These are phyloP conservation scores for Euborellia annulipes DNA, from an alignment of 1,140 invertebrate genomes.

Conservation along the genomic window DNA sequence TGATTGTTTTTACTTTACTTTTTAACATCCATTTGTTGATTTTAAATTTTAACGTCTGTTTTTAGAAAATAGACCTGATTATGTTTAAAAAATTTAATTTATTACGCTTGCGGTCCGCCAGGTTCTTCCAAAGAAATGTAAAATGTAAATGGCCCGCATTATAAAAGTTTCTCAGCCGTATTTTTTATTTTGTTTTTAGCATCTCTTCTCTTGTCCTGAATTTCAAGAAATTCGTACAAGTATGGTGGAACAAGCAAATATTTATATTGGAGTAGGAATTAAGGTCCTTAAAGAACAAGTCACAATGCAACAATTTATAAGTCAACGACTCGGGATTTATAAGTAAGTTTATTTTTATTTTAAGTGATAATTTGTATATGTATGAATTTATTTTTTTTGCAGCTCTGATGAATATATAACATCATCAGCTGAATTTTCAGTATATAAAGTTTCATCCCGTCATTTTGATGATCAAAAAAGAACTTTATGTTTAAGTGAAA, in stretches of 20 bases:
- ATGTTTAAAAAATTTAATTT: too few species aligned
- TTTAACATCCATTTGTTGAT: too few species aligned
- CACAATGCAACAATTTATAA: slow-evolving; percentile 67
- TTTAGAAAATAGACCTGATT: too few species aligned
- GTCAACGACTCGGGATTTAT: slow-evolving; percentile 62
- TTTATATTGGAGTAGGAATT: slow-evolving; percentile 66
- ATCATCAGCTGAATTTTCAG: slow-evolving; percentile 79
- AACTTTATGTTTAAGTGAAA: slow-evolving; percentile 88
- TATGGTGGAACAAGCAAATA: slow-evolving; percentile 60
- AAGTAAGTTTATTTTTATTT: slow-evolving; percentile 10
- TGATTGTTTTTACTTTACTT: too few species aligned
- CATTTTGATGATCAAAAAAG: slow-evolving; percentile 66
- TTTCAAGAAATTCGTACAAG: slow-evolving; percentile 74
- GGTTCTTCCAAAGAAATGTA: too few species aligned
- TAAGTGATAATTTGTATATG: neutral
- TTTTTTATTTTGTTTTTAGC: slow-evolving; percentile 37
- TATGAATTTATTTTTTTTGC: slow-evolving; percentile 19
- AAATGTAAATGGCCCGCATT: too few species aligned
- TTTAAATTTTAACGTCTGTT: too few species aligned
- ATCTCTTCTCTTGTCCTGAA: slow-evolving; percentile 73
- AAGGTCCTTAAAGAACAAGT: slow-evolving; percentile 70
- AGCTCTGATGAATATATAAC: slow-evolving; percentile 78
- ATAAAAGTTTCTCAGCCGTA: too few species aligned
- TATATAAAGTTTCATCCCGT: slow-evolving; percentile 66
- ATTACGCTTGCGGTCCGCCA: too few species aligned